Conservation (phyloP, 2,113 vertebrate species). For the Orthonyx spaldingii region DNA sequence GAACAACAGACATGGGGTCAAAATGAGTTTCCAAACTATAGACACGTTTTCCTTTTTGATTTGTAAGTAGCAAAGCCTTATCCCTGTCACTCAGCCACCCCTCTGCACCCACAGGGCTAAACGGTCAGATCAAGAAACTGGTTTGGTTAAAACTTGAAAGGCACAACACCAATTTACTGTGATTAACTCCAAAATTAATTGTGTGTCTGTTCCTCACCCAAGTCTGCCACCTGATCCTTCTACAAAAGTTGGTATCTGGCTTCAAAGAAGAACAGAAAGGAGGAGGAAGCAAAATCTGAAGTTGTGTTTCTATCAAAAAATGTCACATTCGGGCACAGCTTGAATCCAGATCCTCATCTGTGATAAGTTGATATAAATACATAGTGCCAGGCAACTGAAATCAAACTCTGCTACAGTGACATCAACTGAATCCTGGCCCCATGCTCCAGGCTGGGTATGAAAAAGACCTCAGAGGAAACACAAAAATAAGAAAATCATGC, state of each 20-base stretch:
- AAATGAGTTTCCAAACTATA: not conserved
- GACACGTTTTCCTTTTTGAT: not conserved
- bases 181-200: not conserved
- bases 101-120: fast-evolving
- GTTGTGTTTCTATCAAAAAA: not conserved
- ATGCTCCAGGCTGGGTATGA: not conserved
- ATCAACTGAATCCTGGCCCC: not conserved
- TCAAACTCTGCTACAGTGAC: not conserved
- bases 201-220: not conserved
- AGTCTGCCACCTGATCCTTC: not conserved
- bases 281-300: not conserved
- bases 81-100: fast-evolving
- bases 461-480: not conserved
- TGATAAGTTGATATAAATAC: not conserved
- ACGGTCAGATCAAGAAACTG: not conserved
- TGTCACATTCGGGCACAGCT: fast-evolving
- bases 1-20: not conserved
- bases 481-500: not conserved
- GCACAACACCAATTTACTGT: not conserved
- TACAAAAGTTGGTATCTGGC: not conserved
- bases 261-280: not conserved
- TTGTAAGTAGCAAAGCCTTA: not conserved
- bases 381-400: not conserved
- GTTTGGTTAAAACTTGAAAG: not conserved
- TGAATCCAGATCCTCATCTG: not conserved